phyloP scores from a whole-genome alignment of 2,113 vertebrate species.

The Leucopsar rothschildi region DNA sequence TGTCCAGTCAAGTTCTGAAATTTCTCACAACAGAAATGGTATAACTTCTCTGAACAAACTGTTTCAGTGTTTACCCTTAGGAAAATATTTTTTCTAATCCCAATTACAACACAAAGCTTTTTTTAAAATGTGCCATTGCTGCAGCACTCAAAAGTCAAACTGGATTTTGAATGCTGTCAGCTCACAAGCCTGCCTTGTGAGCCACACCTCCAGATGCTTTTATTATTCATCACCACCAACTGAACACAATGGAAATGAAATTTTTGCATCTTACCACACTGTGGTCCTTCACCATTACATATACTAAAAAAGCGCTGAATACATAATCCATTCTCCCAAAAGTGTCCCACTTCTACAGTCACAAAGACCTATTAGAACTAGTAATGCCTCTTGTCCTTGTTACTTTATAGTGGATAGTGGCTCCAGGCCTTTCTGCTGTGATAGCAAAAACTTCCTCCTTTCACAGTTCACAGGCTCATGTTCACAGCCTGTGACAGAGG shows the following conservation, averaged over 20 bases:
- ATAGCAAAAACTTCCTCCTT: neutral
- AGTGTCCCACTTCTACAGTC: neutral
- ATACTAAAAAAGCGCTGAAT: neutral
- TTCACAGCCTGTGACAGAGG: neutral
- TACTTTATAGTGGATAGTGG: neutral
- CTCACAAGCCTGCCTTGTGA: neutral
- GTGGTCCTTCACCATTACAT: neutral
- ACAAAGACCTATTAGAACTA: neutral
- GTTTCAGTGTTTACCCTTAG: neutral
- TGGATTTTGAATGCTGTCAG: neutral
- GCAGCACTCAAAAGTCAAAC: neutral
- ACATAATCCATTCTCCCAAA: accelerated
- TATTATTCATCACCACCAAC: neutral
- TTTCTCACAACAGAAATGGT: neutral
- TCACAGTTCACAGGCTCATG: neutral
- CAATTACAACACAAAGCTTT: neutral
- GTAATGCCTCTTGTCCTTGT: neutral
- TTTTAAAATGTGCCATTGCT: neutral
- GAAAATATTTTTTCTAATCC: neutral
- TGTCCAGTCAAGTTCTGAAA: neutral
- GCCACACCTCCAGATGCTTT: neutral
- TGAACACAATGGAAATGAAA: neutral
- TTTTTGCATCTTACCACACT: neutral
- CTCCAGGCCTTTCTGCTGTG: neutral
- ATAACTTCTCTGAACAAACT: neutral